Evolutionary conservation across 2,113 vertebrate genomes (phyloP).

Genomic region (Pampusana beccarii): DNA sequence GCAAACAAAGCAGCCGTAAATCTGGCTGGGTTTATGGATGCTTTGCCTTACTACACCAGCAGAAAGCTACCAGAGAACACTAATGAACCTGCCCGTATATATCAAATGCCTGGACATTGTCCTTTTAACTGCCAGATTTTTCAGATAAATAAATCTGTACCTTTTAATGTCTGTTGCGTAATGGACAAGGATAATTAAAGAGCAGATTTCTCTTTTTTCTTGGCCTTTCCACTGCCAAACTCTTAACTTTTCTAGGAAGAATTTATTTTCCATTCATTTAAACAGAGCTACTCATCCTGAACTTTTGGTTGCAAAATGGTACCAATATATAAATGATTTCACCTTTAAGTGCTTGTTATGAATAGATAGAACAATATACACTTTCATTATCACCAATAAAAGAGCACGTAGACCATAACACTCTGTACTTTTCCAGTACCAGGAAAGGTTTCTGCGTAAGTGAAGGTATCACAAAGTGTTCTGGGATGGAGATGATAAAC

Average conservation of each 20-base stretch:
- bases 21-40: neutral
- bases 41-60: neutral
- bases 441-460: neutral
- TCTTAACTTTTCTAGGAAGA: neutral
- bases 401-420: neutral
- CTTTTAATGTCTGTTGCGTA: neutral
- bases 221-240: neutral
- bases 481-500: neutral
- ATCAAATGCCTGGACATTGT: neutral
- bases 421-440: neutral
- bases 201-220: neutral
- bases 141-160: neutral
- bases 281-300: neutral
- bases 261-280: neutral
- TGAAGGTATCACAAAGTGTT: neutral
- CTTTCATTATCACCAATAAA: slow-evolving; percentile 34
- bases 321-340: slow-evolving; percentile 3
- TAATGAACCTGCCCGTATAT: neutral
- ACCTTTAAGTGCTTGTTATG: slow-evolving; percentile 1
- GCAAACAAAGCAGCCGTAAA: slow-evolving; percentile 38
- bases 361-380: neutral
- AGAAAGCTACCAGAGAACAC: neutral
- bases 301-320: neutral
- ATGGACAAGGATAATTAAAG: neutral
- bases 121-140: neutral